phyloP scores from a whole-genome alignment of 2,888 invertebrate species.

The Rhimphoctona megacephalus region DNA sequence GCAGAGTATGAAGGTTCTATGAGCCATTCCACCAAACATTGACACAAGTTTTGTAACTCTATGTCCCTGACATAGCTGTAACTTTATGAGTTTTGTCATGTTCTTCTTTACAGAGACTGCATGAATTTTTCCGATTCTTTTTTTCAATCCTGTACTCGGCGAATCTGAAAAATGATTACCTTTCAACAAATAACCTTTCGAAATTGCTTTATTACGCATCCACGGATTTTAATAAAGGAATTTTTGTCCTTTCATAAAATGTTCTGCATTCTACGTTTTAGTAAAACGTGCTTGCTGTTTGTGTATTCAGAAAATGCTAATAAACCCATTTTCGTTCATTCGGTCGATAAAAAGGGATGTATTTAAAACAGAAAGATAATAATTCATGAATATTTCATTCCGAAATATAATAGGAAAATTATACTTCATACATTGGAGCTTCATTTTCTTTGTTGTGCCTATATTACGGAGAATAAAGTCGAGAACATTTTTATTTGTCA shows the following conservation, averaged over 20 bases:
- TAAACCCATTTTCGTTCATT: neutral
- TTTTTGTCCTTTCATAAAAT: neutral
- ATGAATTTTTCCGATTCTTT: neutral
- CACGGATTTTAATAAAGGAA: neutral
- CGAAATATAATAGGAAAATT: neutral
- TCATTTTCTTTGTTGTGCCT: neutral
- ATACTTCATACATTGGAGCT: neutral
- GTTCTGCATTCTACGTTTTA: neutral
- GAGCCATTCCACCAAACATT: conserved; percentile 19
- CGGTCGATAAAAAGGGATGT: neutral
- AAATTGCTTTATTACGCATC: neutral
- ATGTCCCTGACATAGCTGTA: neutral
- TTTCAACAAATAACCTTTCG: neutral
- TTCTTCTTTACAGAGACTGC: neutral
- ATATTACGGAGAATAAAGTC: neutral
- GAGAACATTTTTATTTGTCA: neutral
- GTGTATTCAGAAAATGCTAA: neutral
- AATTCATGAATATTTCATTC: neutral
- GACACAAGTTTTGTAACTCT: conserved; percentile 25
- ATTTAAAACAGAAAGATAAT: neutral
- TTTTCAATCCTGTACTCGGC: neutral
- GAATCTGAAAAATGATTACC: neutral
- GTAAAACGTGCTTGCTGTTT: neutral
- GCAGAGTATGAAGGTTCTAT: neutral
- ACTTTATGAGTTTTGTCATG: neutral